phyloP scores from a whole-genome alignment of 2,888 invertebrate species.

The Hyles lineata region DNA sequence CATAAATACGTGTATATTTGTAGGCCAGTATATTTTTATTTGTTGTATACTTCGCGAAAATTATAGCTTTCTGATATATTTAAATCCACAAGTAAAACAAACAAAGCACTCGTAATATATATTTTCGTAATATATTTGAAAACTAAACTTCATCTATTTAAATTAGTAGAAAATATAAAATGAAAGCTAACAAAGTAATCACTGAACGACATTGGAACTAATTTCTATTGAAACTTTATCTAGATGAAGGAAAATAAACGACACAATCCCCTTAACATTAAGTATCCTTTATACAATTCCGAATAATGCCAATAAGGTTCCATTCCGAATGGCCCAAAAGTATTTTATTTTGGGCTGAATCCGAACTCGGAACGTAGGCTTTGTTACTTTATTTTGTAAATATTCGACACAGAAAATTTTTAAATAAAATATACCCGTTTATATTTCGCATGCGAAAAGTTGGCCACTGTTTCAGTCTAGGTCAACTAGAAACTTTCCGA shows the following conservation, averaged over 20 bases:
- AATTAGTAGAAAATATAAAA: not conserved
- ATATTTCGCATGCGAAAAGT: constrained; percentile 1
- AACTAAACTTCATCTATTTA: not conserved
- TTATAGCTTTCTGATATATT: too few species aligned
- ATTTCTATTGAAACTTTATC: constrained; percentile 23
- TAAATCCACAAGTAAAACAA: not conserved
- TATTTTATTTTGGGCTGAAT: constrained; percentile 13
- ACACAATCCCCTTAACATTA: constrained; percentile 6
- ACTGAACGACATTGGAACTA: not conserved
- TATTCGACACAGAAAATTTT: constrained; percentile 8
- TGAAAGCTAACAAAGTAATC: constrained; percentile 1
- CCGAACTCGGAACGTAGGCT: not conserved
- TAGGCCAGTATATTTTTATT: not conserved
- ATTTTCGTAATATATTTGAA: too few species aligned
- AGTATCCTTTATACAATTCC: not conserved
- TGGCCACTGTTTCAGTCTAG: not conserved
- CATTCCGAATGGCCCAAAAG: not conserved
- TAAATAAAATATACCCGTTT: constrained; percentile 9
- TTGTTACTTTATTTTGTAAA: constrained; percentile 12
- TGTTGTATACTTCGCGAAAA: too few species aligned
- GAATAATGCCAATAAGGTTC: not conserved
- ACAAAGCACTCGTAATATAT: not conserved
- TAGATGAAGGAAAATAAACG: constrained; percentile 3
- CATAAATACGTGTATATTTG: not conserved
- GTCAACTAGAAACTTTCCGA: not conserved